A percentile compares a stretch with the other conserved stretches of the same genome.
These are phyloP conservation scores for Hirudo medicinalis DNA, from an alignment of 1,140 invertebrate species.

Conservation along the genomic window DNA sequence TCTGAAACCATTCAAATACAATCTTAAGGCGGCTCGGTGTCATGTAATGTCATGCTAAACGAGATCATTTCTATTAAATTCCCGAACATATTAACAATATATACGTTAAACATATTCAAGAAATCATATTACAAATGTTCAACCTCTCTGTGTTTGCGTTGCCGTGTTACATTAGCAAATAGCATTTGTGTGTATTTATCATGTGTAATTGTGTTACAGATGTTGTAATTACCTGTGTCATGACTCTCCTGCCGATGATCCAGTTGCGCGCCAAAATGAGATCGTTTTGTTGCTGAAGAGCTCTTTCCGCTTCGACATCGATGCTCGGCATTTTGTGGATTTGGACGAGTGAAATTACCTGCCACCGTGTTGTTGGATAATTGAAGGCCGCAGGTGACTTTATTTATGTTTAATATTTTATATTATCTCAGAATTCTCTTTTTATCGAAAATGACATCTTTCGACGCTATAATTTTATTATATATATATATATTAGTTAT, in stretches of 20 bases:
- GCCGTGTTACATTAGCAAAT: no score
- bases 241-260: slow-evolving; percentile 3
- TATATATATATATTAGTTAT: no score
- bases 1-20: background rate
- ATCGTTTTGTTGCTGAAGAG: background rate
- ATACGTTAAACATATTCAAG: background rate
- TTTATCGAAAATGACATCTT: no score
- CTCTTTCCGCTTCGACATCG: background rate
- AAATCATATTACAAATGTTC: background rate
- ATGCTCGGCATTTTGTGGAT: slow-evolving; percentile 13
- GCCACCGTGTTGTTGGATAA: background rate
- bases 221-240: background rate
- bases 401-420: background rate
- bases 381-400: background rate
- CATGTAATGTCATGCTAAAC: no score
- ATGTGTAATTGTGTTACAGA: no score
- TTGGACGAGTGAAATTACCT: background rate
- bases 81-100: background rate
- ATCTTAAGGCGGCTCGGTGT: no score
- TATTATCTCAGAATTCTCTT: no score
- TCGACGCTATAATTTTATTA: no score
- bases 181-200: no score
- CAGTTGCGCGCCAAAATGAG: background rate
- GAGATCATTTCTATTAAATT: no score
- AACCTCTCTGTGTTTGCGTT: no score